Percentiles rank a stretch among this genome's conserved stretches.
phyloP scores from a whole-genome alignment of 1,140 invertebrate genomes.

The Drosophila nigrodunni region DNA sequence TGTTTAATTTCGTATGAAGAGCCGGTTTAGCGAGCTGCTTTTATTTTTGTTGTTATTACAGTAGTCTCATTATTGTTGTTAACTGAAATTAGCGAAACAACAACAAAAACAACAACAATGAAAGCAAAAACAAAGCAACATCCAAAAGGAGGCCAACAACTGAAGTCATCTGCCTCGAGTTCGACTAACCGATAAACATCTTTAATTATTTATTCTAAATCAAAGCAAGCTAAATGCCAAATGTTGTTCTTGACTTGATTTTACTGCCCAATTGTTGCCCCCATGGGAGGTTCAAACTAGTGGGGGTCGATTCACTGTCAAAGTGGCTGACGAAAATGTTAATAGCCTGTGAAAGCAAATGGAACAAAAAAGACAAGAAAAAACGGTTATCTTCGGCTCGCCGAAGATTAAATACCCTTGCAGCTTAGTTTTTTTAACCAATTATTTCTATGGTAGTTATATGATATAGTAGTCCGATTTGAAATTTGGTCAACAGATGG shows the following conservation, averaged over 20 bases:
- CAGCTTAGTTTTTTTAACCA: too few relatives aligned
- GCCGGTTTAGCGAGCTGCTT: slow-evolving; percentile 66
- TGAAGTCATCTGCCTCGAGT: slow-evolving; percentile 48
- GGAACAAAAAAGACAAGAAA: background rate
- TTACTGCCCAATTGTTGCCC: slow-evolving; percentile 12
- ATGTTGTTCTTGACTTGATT: slow-evolving; percentile 24
- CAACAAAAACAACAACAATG: background rate
- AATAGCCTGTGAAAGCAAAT: slow-evolving; percentile 39
- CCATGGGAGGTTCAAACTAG: background rate
- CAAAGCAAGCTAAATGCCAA: slow-evolving; percentile 71
- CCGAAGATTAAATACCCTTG: too few relatives aligned
- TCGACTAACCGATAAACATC: slow-evolving; percentile 57
- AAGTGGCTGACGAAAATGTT: slow-evolving; percentile 40
- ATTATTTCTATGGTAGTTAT: too few relatives aligned
- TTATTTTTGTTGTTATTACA: slow-evolving; percentile 24
- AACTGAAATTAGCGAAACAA: slow-evolving; percentile 50
- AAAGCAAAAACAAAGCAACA: background rate
- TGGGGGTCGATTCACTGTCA: slow-evolving; percentile 1
- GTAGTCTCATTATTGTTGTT: slow-evolving; percentile 8
- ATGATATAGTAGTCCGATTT: too few relatives aligned
- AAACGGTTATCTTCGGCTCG: too few relatives aligned
- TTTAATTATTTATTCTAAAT: slow-evolving; percentile 78
- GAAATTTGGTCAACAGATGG: too few relatives aligned
- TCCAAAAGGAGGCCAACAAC: slow-evolving; percentile 33
- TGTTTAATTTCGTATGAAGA: slow-evolving; percentile 50